A percentile compares a stretch with the other conserved stretches of the same genome.
phyloP scores from a whole-genome alignment of 2,113 vertebrate species.

The Colossoma macropomum region DNA sequence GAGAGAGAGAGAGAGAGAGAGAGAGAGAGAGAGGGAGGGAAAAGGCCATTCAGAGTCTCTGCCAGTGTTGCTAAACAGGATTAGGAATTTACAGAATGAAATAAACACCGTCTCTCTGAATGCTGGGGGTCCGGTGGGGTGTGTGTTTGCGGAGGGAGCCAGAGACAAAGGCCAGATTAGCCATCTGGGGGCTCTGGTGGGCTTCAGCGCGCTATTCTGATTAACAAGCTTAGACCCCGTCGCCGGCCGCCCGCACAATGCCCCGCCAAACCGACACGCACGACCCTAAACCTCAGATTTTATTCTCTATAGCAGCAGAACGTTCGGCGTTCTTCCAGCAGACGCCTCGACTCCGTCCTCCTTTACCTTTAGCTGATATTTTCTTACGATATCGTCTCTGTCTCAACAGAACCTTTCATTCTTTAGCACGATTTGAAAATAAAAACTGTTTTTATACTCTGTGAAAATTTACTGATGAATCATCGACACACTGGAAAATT shows the following conservation, averaged over 20 bases:
- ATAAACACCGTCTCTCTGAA: conserved; percentile 75
- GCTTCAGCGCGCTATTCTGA: conserved; percentile 72
- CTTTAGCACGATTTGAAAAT: too few species aligned
- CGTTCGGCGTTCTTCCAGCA: too few species aligned
- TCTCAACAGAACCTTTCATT: too few species aligned
- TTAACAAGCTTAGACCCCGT: conserved; percentile 76
- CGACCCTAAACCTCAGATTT: neutral
- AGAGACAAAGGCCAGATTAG: conserved; percentile 83
- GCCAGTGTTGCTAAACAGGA: conserved; percentile 80
- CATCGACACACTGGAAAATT: too few species aligned
- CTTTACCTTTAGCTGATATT: too few species aligned
- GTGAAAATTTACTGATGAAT: too few species aligned
- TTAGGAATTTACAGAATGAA: conserved; percentile 73
- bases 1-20: neutral
- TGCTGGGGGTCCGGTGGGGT: conserved; percentile 52
- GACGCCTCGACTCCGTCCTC: too few species aligned
- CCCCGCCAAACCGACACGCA: neutral
- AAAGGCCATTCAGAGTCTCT: conserved; percentile 66
- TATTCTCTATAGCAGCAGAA: too few species aligned
- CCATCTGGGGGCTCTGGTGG: conserved; percentile 72
- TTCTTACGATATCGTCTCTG: too few species aligned
- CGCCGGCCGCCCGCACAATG: conserved; percentile 49
- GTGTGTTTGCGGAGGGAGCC: conserved; percentile 60
- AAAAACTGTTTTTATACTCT: too few species aligned
- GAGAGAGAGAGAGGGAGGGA: conserved; percentile 7